Conservation (phyloP, 1,140 invertebrate species). For the Wiebesia pumilae region DNA sequence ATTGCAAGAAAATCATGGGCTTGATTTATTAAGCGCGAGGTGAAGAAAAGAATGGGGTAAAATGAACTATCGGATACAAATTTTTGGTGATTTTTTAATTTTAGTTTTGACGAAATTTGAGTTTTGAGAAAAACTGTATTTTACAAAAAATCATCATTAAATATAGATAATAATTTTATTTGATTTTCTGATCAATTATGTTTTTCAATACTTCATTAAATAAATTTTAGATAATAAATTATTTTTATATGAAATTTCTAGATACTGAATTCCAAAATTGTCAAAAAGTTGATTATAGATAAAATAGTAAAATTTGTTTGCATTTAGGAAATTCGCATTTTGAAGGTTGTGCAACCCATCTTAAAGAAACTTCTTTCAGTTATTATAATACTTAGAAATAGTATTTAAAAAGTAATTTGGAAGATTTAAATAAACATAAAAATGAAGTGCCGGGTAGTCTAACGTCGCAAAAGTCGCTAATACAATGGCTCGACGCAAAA, state of each 20-base stretch:
- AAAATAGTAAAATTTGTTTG: too few species aligned
- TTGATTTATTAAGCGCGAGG: constrained; percentile 23
- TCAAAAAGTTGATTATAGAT: too few species aligned
- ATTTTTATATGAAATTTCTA: too few species aligned
- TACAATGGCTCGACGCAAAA: not conserved
- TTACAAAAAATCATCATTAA: not conserved
- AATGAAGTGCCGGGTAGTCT: not conserved
- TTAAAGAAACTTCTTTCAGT: not conserved
- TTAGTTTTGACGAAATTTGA: too few species aligned
- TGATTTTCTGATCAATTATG: not conserved
- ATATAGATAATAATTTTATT: not conserved
- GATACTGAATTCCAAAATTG: too few species aligned
- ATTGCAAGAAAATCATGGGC: constrained; percentile 17
- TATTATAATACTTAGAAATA: not conserved
- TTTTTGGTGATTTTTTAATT: not conserved
- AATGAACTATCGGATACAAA: not conserved
- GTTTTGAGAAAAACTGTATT: not conserved
- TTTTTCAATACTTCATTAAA: too few species aligned
- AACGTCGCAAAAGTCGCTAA: not conserved
- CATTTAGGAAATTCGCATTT: too few species aligned
- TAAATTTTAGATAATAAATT: too few species aligned
- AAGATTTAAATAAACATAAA: not conserved
- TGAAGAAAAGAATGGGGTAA: not conserved
- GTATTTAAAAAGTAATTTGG: not conserved
- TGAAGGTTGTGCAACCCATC: too few species aligned